Evolutionary conservation across 2,888 invertebrate species (phyloP), one percentile per base, ranked within the genome.

Genomic region (Prenolepis imparis): DNA sequence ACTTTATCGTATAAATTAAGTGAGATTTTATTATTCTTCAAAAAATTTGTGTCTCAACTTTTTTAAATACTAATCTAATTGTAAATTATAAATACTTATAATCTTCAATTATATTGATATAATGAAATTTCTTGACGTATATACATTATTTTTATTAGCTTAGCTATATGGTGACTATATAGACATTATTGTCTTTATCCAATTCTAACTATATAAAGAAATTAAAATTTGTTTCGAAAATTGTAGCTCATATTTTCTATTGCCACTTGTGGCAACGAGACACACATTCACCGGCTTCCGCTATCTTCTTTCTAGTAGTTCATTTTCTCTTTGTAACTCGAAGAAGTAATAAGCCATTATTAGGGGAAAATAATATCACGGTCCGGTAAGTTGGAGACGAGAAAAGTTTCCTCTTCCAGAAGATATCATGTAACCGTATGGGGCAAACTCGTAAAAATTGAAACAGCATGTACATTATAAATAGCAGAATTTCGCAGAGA

Each of bases 291-390:
- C 36, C n/a, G 15, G 52, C 61, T 75, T 82, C 61, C 67, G 64
- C 75, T 57, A 57, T 77, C 63, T 77, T 67, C 55, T 77, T 67
- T 67, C 28, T 57, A 67, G 77, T 77, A 77, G 66, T 77, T 77
- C 67, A 77, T 77, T 55, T 82, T 82, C 75, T 44, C 67, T 59
- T 61, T 77, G 48, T 64, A 74, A 73, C 63, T 73, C 52, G 24
- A n/a, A 64, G 64, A 82, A 52, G 73, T 82, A 73, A 72, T 67
- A 82, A 67, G 67, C 41, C 67, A 82, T 82, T 82, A 82, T 75
- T 82, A 75, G 67, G 68, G 44, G 63, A 75, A 82, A 67, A 82
- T 77, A 82, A 77, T 77, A 77, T 66, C 77, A 66, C 77, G 66
- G 67, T 52, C 77, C 66, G 41, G 57, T 82, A 59, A 77, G 44